Percentiles rank a stretch among this genome's conserved stretches.
These are phyloP conservation scores for Ephialtes manifestator DNA, from an alignment of 2,888 invertebrate genomes.

Conservation along the genomic window DNA sequence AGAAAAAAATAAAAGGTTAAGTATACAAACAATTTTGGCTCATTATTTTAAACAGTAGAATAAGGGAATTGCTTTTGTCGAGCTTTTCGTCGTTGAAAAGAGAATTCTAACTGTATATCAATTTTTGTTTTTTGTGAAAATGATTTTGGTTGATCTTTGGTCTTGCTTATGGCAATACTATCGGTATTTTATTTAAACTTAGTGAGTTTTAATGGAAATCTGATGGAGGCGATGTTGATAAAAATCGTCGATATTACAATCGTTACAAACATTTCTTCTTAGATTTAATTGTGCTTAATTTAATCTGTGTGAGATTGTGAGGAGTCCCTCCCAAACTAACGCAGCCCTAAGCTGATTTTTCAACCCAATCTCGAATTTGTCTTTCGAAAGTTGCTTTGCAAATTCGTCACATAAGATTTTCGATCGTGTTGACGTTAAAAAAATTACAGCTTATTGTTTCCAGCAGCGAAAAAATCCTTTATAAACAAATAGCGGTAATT, in stretches of 20 bases:
- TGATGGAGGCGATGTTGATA: slow-evolving; percentile 17
- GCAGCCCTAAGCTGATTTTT: too few species aligned
- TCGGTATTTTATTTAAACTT: slow-evolving; percentile 8
- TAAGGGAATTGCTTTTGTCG: not conserved
- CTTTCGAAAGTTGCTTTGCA: too few species aligned
- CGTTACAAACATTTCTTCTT: slow-evolving; percentile 40
- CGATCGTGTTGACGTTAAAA: too few species aligned
- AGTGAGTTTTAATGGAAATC: slow-evolving; percentile 27
- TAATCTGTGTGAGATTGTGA: slow-evolving; percentile 2
- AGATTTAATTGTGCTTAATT: slow-evolving; percentile 15
- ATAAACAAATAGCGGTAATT: too few species aligned
- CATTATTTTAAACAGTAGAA: not conserved
- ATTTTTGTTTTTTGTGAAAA: not conserved
- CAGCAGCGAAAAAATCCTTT: too few species aligned
- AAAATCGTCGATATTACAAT: slow-evolving; percentile 41
- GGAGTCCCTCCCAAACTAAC: not conserved
- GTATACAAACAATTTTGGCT: not conserved
- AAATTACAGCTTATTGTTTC: too few species aligned
- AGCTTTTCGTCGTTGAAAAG: not conserved
- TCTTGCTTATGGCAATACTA: slow-evolving; percentile 3
- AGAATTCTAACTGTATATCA: not conserved
- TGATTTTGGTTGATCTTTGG: slow-evolving; percentile 1
- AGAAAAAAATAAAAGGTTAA: not conserved
- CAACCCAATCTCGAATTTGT: too few species aligned
- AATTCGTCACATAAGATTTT: too few species aligned